Evolutionary conservation across 2,113 vertebrate species (phyloP), one percentile per base, ranked within the genome.

Genomic region (Helogale parvula): DNA sequence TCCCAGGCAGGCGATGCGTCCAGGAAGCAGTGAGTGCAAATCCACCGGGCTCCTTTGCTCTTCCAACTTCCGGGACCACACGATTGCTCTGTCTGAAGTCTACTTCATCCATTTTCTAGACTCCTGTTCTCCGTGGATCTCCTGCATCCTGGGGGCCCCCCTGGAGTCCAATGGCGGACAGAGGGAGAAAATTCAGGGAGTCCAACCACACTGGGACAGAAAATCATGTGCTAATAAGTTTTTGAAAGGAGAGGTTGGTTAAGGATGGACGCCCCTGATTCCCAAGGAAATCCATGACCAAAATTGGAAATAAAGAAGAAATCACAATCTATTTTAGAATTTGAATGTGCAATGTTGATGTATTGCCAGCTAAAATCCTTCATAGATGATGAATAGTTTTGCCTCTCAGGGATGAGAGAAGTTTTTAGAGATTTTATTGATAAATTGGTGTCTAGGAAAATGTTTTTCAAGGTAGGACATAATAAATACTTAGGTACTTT

Each of bases 111-210:
- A 19, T n/a, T 41, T n/a, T 71, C 5, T 6, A 45, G 50, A 82
- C 8, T 45, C 50, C 50, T 31, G 31, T 33, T 82, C 15, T 71
- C 50, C 27, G 16, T n/a, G 35, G 41, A 68, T 57, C n/a, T 11
- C 12, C 31, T 12, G 12, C 12, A 17, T 11, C 25, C 45, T 17
- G 14, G 23, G 5, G 35, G 25, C 35, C 50, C n/a, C 10, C 12
- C 2, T 45, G 35, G 50, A 35, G 38, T 47, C 31, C 52, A 47
- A 0, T 0, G 15, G 29, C 3, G 9, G 19, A 27, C 2, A 0
- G 25, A 12, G 41, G 33, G 29, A 35, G 10, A 21, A 60, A 27
- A 60, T 12, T 29, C 21, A 27, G 38, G 52, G 10, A 27, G 3
- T 29, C 54, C 52, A n/a, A 47, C 1, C 38, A 45, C 72, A 7